These are phyloP conservation scores for Cephus runcator DNA, from an alignment of 2,888 invertebrate genomes.

Conservation along the genomic window DNA sequence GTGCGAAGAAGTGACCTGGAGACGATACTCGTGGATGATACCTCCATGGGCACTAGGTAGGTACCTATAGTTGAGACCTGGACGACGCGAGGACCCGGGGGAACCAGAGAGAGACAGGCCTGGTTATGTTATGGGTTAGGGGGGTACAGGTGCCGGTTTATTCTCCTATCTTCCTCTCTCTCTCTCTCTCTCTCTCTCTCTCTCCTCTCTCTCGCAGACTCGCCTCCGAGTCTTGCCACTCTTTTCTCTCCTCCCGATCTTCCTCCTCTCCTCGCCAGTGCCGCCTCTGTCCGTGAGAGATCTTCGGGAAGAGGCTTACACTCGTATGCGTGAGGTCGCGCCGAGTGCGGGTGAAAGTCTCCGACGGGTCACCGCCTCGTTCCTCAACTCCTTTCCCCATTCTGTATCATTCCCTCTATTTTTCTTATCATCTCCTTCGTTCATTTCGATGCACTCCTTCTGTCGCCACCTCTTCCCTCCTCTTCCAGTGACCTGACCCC, in stretches of 20 bases:
- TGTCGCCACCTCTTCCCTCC: neutral
- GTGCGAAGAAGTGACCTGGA: neutral
- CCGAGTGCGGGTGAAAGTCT: constrained; percentile 54
- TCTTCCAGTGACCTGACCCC: neutral
- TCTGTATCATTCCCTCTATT: constrained; percentile 16
- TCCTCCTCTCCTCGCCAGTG: constrained; percentile 11
- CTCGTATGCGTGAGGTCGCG: constrained; percentile 47
- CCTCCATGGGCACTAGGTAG: constrained; percentile 13
- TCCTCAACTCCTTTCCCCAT: constrained; percentile 26
- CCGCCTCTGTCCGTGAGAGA: constrained; percentile 22
- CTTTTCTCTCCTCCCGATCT: constrained; percentile 12
- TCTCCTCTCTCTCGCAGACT: constrained; percentile 9
- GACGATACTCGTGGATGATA: neutral
- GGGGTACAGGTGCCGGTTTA: constrained; percentile 49
- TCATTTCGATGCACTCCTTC: neutral
- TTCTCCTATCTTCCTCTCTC: constrained; percentile 31
- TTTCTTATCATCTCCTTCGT: neutral
- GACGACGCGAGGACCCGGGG: neutral
- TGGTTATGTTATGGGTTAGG: constrained; percentile 15
- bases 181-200: constrained; percentile 27
- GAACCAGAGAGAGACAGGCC: constrained; percentile 23
- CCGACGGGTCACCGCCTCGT: constrained; percentile 41
- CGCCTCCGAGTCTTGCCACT: constrained; percentile 11
- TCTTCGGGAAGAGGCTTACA: constrained; percentile 18
- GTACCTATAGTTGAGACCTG: neutral